Evolutionary conservation across 2,797 vertebrate species (phyloP), one percentile per base, ranked within the genome.

Genomic region (Nyctalus aviator): DNA sequence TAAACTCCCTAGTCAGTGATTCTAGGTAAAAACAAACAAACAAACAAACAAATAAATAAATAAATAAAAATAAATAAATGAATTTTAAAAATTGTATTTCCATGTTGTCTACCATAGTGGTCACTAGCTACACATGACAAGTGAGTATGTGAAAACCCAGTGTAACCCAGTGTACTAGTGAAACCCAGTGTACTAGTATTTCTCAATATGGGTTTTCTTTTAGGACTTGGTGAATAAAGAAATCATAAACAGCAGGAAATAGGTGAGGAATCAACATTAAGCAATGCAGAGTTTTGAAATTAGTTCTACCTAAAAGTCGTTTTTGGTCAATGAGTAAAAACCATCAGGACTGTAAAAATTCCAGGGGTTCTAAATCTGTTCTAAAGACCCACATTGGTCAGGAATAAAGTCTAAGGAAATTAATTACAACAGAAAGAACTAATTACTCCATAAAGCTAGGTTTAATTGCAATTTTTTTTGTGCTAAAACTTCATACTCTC

Each of bases 341-440:
- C 14, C 44, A 77, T 50, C 32, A 82, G 25, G 32, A 13, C 20
- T 75, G 0, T 57, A 23, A 88, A 78, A 21, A 84, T 57, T 13
- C 35, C 55, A 41, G 23, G 1, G 4, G 35, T 92, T 55, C n/a
- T 23, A 48, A 37, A 46, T 71, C 9, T 57, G 3, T 90, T 87
- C 15, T 44, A 71, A 92, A 71, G 41, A 69, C 8, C 3, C 10
- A 27, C 27, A 35, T 0, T n/a, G 37, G 25, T 82, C 41, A 88
- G 14, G 55, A 48, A 73, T 46, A 86, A 83, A 86, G 15, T 53
- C 11, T 53, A n/a, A 93, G 76, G 55, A 73, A 90, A 71, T 6
- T 59, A 57, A 50, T 35, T 78, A 69, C 41, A 75, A 44, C 8
- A 5, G 7, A 50, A 21, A 83, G 8, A 73, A 30, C 78, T 62